These are phyloP conservation scores for Sericinus montela DNA, from an alignment of 2,888 invertebrate species.

Conservation along the genomic window DNA sequence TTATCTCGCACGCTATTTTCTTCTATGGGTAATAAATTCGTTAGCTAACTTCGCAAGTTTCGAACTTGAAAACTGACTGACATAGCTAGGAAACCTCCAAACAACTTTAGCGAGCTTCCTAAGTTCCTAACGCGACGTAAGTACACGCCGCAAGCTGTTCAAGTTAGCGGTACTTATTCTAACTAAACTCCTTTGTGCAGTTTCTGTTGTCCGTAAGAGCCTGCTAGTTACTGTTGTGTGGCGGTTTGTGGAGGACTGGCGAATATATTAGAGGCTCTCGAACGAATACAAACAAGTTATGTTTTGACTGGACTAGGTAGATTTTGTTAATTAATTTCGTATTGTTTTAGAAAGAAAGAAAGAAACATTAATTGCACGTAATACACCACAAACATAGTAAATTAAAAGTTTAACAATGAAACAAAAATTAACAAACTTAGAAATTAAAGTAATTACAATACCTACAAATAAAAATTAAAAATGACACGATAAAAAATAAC, in stretches of 20 bases:
- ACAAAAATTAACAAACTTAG: too few relatives aligned
- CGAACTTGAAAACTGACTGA: not conserved
- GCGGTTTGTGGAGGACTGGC: conserved; percentile 5
- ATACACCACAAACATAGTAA: too few relatives aligned
- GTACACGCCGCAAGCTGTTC: conserved; percentile 21
- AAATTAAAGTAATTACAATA: too few relatives aligned
- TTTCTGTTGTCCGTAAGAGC: conserved; percentile 21
- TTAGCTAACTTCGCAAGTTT: conserved; percentile 7
- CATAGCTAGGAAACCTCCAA: conserved; percentile 3
- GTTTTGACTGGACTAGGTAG: too few relatives aligned
- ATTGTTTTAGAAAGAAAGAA: too few relatives aligned
- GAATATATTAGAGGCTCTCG: too few relatives aligned
- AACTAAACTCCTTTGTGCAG: conserved; percentile 15
- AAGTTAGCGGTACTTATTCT: conserved; percentile 15
- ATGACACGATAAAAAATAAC: too few relatives aligned
- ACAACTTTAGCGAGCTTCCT: conserved; percentile 8
- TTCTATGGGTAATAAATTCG: not conserved
- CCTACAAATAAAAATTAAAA: too few relatives aligned
- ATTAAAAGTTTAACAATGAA: too few relatives aligned
- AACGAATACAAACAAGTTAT: too few relatives aligned
- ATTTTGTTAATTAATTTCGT: not conserved
- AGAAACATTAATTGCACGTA: too few relatives aligned
- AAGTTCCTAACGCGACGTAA: conserved; percentile 21
- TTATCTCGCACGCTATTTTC: not conserved
- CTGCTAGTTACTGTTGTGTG: conserved; percentile 7